Evolutionary conservation across 2,888 invertebrate species (phyloP).

Genomic region (Oscheius sp.): DNA sequence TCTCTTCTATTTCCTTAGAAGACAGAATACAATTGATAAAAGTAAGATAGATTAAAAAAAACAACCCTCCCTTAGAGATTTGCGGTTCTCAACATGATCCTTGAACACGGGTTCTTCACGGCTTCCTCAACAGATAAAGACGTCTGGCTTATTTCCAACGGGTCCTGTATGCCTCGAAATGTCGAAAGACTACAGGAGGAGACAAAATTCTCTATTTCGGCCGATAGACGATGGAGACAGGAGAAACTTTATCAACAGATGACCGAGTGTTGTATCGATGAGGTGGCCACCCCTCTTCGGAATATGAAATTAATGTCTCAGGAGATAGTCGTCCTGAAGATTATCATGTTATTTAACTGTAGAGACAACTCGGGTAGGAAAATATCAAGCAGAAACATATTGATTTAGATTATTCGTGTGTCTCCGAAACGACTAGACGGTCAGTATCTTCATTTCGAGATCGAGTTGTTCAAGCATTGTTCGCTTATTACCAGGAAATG

Average conservation of each 20-base stretch:
- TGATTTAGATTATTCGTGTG: constrained; percentile 50
- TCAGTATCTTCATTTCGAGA: constrained; percentile 51
- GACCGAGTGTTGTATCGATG: constrained; percentile 67
- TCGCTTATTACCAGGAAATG: constrained; percentile 58
- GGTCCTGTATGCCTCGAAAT: constrained; percentile 66
- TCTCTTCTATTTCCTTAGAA: constrained; percentile 85
- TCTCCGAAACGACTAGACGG: constrained; percentile 51
- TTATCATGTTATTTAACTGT: constrained; percentile 64
- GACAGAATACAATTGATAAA: constrained; percentile 80
- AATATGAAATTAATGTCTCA: constrained; percentile 58
- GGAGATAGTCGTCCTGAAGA: constrained; percentile 64
- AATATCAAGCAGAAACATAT: background rate
- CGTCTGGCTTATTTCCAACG: constrained; percentile 68
- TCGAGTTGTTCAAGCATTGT: constrained; percentile 58
- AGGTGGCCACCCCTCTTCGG: constrained; percentile 62
- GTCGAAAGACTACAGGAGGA: constrained; percentile 57
- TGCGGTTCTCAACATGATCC: constrained; percentile 62
- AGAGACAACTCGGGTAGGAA: constrained; percentile 40
- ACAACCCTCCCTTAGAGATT: constrained; percentile 46
- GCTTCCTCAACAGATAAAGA: constrained; percentile 58
- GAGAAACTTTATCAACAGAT: constrained; percentile 68
- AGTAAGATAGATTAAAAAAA: constrained; percentile 26
- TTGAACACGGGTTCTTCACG: constrained; percentile 68
- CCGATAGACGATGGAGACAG: constrained; percentile 66
- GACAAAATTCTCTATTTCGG: constrained; percentile 53